These are phyloP conservation scores for Ophiothrix spiculata DNA, from an alignment of 35 echinoderm and acorn worm genomes.

Conservation along the genomic window DNA sequence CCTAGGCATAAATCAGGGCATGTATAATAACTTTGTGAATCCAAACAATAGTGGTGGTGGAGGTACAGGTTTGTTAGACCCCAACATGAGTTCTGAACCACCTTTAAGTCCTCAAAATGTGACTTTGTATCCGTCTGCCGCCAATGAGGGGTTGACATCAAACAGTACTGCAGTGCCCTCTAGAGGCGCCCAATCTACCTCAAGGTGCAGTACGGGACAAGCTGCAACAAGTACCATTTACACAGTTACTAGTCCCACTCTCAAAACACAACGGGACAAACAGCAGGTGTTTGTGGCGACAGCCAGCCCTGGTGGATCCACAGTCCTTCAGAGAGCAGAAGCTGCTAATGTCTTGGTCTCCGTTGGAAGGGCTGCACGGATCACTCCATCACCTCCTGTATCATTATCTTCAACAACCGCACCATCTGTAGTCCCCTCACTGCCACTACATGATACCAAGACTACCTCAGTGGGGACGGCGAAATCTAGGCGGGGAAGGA, in stretches of 20 bases:
- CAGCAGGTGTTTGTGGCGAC: neutral
- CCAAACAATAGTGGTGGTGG: slow-evolving; percentile 35
- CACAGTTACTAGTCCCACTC: neutral
- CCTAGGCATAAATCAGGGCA: slow-evolving; percentile 54
- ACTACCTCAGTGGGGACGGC: neutral
- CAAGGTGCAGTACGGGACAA: neutral
- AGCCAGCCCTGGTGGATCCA: neutral
- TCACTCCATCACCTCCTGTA: too few species aligned
- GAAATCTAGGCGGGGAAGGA: slow-evolving; percentile 28
- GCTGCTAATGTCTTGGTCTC: slow-evolving; percentile 6
- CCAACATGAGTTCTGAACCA: slow-evolving; percentile 41
- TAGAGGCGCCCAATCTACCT: neutral
- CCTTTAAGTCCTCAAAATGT: slow-evolving; percentile 80
- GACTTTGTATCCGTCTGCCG: slow-evolving; percentile 57
- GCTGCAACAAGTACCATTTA: neutral
- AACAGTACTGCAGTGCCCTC: slow-evolving; percentile 7
- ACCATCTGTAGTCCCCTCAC: neutral
- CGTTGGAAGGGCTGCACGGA: neutral
- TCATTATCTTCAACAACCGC: neutral
- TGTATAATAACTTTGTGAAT: slow-evolving; percentile 40
- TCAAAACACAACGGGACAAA: neutral
- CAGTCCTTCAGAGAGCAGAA: neutral
- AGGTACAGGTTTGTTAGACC: neutral
- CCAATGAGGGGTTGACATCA: slow-evolving; percentile 8
- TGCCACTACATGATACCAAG: neutral